Evolutionary conservation across 2,888 invertebrate genomes (phyloP).

Genomic region (Podotricha telesiphe): DNA sequence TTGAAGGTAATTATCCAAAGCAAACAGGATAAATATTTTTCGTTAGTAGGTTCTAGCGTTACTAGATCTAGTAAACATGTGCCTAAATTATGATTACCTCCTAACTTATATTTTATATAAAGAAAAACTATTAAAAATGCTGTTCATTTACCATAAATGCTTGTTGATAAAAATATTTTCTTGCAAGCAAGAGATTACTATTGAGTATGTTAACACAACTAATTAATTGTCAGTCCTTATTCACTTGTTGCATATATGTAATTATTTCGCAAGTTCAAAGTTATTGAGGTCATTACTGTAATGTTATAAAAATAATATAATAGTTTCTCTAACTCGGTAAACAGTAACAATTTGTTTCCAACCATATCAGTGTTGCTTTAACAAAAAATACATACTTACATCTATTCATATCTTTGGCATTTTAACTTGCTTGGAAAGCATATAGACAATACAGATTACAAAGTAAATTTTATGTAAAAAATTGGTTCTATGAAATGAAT

Average conservation of each 20-base stretch:
- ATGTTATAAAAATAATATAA: constrained; percentile 74
- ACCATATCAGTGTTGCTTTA: constrained; percentile 58
- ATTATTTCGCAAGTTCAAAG: constrained; percentile 64
- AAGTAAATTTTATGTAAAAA: constrained; percentile 14
- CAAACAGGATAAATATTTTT: constrained; percentile 26
- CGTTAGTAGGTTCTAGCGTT: constrained; percentile 38
- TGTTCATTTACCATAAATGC: constrained; percentile 55
- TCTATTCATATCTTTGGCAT: constrained; percentile 81
- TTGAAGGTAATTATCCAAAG: constrained; percentile 33
- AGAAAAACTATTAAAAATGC: constrained; percentile 45
- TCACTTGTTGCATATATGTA: constrained; percentile 70
- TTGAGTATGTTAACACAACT: constrained; percentile 55
- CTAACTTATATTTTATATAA: constrained; percentile 40
- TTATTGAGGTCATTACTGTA: constrained; percentile 71
- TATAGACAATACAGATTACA: constrained; percentile 30
- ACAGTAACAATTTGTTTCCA: constrained; percentile 84
- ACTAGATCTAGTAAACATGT: constrained; percentile 40
- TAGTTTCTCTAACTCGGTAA: constrained; percentile 54
- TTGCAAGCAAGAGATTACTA: constrained; percentile 58
- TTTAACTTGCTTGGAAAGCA: constrained; percentile 65
- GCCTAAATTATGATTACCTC: constrained; percentile 34
- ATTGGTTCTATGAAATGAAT: constrained; percentile 30
- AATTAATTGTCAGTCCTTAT: constrained; percentile 73
- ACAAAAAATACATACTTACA: constrained; percentile 69
- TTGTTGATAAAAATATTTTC: constrained; percentile 51